Evolutionary conservation across 1,140 invertebrate genomes (phyloP).

Genomic region (Drosophila bifasciata): DNA sequence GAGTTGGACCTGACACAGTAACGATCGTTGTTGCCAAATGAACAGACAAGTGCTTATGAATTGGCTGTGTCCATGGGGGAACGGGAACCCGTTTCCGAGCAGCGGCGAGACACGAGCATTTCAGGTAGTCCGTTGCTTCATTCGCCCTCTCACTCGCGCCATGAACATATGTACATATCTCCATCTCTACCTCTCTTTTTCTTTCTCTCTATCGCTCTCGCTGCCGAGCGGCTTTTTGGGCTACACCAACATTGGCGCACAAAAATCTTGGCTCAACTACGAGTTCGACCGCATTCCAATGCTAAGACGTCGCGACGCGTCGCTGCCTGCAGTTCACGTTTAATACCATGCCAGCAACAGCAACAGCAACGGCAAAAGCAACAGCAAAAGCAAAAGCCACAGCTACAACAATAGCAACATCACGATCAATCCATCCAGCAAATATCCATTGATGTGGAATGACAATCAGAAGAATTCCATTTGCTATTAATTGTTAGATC

Average conservation of each 20-base stretch:
- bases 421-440: slow-evolving; percentile 48
- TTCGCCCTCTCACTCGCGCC: background rate
- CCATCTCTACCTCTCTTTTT: background rate
- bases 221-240: slow-evolving; percentile 17
- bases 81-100: slow-evolving; percentile 45
- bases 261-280: slow-evolving; percentile 68
- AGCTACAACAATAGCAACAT: slow-evolving; percentile 10
- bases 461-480: slow-evolving; percentile 48
- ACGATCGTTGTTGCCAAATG: slow-evolving; percentile 27
- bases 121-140: slow-evolving; percentile 1
- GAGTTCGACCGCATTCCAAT: slow-evolving; percentile 79
- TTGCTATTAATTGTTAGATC: slow-evolving; percentile 22
- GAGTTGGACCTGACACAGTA: slow-evolving; percentile 43
- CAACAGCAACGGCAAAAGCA: slow-evolving; percentile 10
- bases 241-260: slow-evolving; percentile 29
- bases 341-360: slow-evolving; percentile 24
- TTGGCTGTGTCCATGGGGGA: slow-evolving; percentile 36
- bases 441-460: slow-evolving; percentile 48
- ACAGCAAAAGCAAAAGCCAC: slow-evolving; percentile 27
- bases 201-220: slow-evolving; percentile 5
- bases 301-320: slow-evolving; percentile 73
- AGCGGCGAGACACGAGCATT: slow-evolving; percentile 1
- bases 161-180: too few relatives aligned
- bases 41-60: slow-evolving; percentile 44
- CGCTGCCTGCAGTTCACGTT: slow-evolving; percentile 57